Percentiles rank a stretch among this genome's conserved stretches.
These are phyloP conservation scores for Stomatorhinus walkeri DNA, from an alignment of 2,797 vertebrate genomes.

Conservation along the genomic window DNA sequence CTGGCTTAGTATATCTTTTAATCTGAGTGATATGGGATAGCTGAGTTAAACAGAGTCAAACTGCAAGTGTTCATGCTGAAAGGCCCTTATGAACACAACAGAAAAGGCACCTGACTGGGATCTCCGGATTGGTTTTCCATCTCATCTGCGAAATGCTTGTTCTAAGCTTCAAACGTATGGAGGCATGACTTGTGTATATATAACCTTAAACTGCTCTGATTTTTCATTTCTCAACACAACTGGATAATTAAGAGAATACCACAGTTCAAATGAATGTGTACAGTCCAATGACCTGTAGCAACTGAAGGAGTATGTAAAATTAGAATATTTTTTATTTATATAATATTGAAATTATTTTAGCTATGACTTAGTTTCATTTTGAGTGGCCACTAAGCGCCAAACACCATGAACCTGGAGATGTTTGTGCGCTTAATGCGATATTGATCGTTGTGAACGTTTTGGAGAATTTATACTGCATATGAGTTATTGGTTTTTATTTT, in stretches of 20 bases:
- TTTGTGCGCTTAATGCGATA: not conserved
- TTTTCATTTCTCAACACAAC: not conserved
- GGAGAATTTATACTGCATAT: not conserved
- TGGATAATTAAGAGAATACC: not conserved
- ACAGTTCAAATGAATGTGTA: not conserved
- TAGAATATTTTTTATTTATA: not conserved
- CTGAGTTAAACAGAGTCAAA: not conserved
- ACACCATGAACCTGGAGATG: not conserved
- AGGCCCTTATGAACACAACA: not conserved
- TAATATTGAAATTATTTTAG: not conserved
- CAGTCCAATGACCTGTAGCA: not conserved
- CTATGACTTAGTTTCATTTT: not conserved
- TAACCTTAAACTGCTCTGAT: not conserved
- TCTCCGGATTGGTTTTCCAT: not conserved
- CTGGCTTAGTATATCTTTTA: not conserved
- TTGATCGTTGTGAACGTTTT: not conserved
- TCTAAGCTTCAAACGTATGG: not conserved
- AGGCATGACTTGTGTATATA: not conserved
- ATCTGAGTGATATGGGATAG: not conserved
- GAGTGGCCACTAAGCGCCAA: not conserved
- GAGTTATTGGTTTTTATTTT: not conserved
- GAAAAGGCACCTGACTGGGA: not conserved
- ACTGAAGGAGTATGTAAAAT: not conserved
- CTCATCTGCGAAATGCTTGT: not conserved
- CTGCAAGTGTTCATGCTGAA: not conserved